Evolutionary conservation across 2,888 invertebrate genomes (phyloP).

Genomic region (Epistrophe eligans): DNA sequence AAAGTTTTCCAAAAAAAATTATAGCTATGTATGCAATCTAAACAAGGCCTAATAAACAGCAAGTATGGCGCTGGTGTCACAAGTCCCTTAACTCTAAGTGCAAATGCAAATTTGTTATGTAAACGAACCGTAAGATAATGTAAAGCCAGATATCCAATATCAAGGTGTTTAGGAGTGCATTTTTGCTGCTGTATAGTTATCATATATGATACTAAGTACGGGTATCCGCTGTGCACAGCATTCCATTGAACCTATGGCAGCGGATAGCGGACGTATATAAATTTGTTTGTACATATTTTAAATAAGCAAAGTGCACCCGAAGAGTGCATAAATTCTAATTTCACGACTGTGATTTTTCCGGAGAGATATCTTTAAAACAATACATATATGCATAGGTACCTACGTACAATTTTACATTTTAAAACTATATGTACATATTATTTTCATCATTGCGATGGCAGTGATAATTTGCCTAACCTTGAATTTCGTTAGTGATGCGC

Average conservation of each 20-base stretch:
- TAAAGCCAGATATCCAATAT: conserved; percentile 47
- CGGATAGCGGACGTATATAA: neutral
- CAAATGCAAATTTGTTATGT: conserved; percentile 48
- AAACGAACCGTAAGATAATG: conserved; percentile 19
- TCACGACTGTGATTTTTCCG: conserved; percentile 32
- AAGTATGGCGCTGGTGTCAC: neutral
- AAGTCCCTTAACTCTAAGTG: conserved; percentile 27
- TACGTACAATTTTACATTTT: conserved; percentile 13
- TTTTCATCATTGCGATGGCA: conserved; percentile 43
- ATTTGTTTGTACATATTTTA: conserved; percentile 21
- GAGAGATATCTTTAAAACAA: neutral
- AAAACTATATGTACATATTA: conserved; percentile 59
- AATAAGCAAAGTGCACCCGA: conserved; percentile 36
- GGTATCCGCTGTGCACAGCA: conserved; percentile 28
- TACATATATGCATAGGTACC: no score
- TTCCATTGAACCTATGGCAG: conserved; percentile 28
- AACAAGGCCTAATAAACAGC: neutral
- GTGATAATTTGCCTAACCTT: conserved; percentile 59
- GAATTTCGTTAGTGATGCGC: conserved; percentile 49
- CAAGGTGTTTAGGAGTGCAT: conserved; percentile 53
- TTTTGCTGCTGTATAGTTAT: neutral
- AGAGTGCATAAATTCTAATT: conserved; percentile 59
- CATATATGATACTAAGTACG: conserved; percentile 14
- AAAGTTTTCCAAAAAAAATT: neutral
- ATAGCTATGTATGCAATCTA: no score